Percentiles rank a stretch among this genome's conserved stretches.
phyloP scores from a whole-genome alignment of 2,888 invertebrate genomes.

The Mimumesa dahlbomi region DNA sequence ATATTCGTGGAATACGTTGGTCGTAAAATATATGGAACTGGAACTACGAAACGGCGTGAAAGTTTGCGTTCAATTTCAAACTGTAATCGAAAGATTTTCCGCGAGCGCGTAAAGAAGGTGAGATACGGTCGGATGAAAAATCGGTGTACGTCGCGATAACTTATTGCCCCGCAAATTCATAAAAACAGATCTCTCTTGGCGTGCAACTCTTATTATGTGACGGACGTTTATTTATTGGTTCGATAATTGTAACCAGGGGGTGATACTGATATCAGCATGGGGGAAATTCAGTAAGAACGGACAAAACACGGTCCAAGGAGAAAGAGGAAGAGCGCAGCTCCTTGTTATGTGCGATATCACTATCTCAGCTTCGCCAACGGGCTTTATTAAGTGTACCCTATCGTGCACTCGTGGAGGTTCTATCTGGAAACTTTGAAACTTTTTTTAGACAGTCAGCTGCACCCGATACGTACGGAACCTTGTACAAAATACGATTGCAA shows the following conservation, averaged over 20 bases:
- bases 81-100: constrained; percentile 46
- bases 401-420: background rate
- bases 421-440: background rate
- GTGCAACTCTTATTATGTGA: constrained; percentile 61
- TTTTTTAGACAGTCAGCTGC: background rate
- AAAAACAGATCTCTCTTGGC: constrained; percentile 64
- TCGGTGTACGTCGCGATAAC: constrained; percentile 67
- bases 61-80: background rate
- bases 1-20: too few species aligned
- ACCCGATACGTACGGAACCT: background rate
- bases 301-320: constrained; percentile 27
- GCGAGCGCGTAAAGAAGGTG: constrained; percentile 22
- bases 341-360: background rate
- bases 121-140: constrained; percentile 47
- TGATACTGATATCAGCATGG: constrained; percentile 70
- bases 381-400: background rate
- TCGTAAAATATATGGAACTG: background rate
- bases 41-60: too few species aligned
- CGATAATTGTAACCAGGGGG: constrained; percentile 77
- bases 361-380: background rate
- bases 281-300: constrained; percentile 49
- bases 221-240: constrained; percentile 70
- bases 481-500: too few species aligned
- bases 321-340: background rate
- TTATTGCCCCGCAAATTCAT: constrained; percentile 62